Percentiles rank a stretch among this genome's conserved stretches.
phyloP scores from a whole-genome alignment of 2,888 invertebrate genomes.

The Sicus ferrugineus region DNA sequence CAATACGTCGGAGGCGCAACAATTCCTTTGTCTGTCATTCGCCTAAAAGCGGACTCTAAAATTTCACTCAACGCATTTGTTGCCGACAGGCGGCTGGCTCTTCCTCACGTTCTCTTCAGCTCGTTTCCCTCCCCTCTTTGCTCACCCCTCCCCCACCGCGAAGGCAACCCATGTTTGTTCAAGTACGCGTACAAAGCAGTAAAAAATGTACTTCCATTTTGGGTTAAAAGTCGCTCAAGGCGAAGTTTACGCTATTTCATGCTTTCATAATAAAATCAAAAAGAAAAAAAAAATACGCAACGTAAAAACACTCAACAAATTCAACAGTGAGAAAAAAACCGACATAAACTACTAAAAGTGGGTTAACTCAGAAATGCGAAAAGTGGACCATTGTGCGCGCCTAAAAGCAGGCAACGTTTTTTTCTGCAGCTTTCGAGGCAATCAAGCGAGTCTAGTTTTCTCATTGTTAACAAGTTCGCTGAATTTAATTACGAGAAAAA shows the following conservation, averaged over 20 bases:
- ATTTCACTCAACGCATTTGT: constrained; percentile 27
- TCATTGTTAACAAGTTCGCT: neutral
- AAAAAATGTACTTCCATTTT: constrained; percentile 32
- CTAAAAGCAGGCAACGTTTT: constrained; percentile 12
- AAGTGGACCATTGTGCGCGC: constrained; percentile 14
- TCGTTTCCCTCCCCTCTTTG: neutral
- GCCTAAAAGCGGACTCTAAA: constrained; percentile 29
- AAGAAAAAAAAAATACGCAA: neutral
- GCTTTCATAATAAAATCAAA: neutral
- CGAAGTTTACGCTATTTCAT: constrained; percentile 5
- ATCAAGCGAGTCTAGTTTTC: neutral
- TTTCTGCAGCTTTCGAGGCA: neutral
- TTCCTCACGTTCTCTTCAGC: too few relatives aligned
- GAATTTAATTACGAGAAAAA: constrained; percentile 1
- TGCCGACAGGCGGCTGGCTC: neutral
- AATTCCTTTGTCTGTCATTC: constrained; percentile 14
- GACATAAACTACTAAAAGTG: constrained; percentile 25
- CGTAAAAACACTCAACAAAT: neutral
- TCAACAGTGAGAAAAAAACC: neutral
- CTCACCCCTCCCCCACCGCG: neutral
- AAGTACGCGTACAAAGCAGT: constrained; percentile 17
- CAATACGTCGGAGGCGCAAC: too few relatives aligned
- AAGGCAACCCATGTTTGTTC: constrained; percentile 19
- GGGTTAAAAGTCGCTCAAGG: constrained; percentile 37
- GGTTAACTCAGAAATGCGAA: constrained; percentile 31